Base-by-base conservation (phyloP, 2,113 vertebrate species). In the Carassius gibelio region DNA sequence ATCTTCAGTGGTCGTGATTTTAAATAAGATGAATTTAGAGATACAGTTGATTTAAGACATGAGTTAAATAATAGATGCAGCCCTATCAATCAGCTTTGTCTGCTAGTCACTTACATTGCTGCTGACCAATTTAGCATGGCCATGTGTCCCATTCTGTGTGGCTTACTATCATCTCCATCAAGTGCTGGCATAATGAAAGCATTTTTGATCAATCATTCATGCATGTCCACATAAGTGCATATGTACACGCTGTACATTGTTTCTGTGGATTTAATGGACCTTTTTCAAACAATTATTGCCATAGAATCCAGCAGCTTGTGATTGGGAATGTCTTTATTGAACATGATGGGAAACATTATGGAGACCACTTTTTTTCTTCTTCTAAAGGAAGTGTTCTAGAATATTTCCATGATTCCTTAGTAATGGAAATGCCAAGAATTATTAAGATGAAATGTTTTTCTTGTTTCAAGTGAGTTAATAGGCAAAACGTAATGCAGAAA, bases 141-240 rank as follows among this genome's bases (percentile, higher is more conserved):
- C 81, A 69, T 77, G 57, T 91, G 90, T 90, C 88, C 62, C 85
- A 85, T 85, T 89, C 77, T 88, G 84, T 90, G 88, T 87, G 84
- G 86, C 86, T 91, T 91, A 90, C 90, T 91, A 91, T 92, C 93
- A 91, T 90, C 68, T 84, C 86, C 91, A 91, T 91, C 64, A 84
- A 85, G 87, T 82, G 84, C 85, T 90, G 76, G 86, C 89, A 84
- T 84, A 74, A 75, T 81, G 62, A 48, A 45, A 84, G 75, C 19
- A 2, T 86, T 83, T 75, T 64, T 78, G 57, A 81, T 75, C 62
- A 83, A 90, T 89, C 83, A 81, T 82, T 89, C 88, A 88, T 93
- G 91, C 93, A 94, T 94, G 92, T 89, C 85, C 59, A 81, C 80
- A 81, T 75, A 76, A 26, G 84, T 71, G 76, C 55, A 84, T 81